Base-by-base conservation (phyloP, 2,113 vertebrate species). In the Sarotherodon lohbergeri region DNA sequence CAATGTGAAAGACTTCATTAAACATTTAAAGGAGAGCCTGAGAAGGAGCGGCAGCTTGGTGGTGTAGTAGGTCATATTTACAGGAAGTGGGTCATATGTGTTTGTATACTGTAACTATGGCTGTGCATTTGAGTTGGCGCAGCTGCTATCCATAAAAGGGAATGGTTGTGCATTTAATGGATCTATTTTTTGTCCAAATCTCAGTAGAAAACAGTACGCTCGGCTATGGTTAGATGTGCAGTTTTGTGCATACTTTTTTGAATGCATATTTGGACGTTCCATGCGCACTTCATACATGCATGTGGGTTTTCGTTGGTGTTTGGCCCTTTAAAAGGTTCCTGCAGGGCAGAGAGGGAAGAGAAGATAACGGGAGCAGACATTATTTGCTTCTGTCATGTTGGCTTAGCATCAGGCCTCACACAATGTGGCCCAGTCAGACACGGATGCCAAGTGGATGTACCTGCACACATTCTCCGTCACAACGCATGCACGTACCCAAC, bases 321-420 rank as follows among this genome's bases (percentile, higher is more conserved):
- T 94, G 95, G 92, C 95, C 94, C 96, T 96, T 97, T 96, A 96
- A 96, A 95, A 95, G 94, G 91, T 93, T 96, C 92, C 94, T 94
- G 95, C 93, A 36, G 93, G 92, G 95, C 94, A 89, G 91, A 90
- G 92, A 95, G 94, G 92, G 91, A 92, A 94, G 92, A 95, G 90
- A 94, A 95, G 94, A 94, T 93, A 96, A 96, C 91, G 87, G 94
- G 95, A 96, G 96, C 95, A 96, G 95, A 96, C 96, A 94, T 96
- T 96, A 96, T 96, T 96, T 96, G 95, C 95, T 96, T 95, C 95
- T 96, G 96, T 96, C 96, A 95, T 94, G 89, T 96, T 86, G 87
- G 80, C 84, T 97, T 96, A 97, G 91, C 85, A 43, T 97, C 97
- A 95, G 63, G 71, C 85, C 92, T 94, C 94, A 91, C 95, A 93